Evolutionary conservation across 1,140 invertebrate genomes (phyloP), one percentile per base, ranked within the genome.

Genomic region (Propsilocerus akamusi): DNA sequence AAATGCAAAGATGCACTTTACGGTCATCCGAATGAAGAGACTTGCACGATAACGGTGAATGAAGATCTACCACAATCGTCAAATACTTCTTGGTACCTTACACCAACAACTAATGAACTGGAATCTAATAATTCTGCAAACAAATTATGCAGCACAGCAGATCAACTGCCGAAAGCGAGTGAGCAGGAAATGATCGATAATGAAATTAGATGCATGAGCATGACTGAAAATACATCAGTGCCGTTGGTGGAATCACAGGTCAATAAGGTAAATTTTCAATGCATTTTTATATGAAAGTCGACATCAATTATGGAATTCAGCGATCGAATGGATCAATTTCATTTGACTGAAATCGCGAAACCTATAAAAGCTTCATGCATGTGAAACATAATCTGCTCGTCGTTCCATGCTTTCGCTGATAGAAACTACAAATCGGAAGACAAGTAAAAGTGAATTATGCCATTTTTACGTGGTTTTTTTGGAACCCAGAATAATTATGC

Each of bases 1-100:
- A 70, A 67, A 57, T 72, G 69, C 54, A 71, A 66, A 58, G 64
- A 68, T 53, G 68, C 60, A 11, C 54, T 70, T 55, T 61, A 53
- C 59, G 66, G 53, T 60, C 58, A 59, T 49, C 55, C 55, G 48
- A 46, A 12, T 26, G 24, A 17, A 5, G 48, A 53, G 49, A 50
- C 24, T n/a, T 24, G 49, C 22, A 46, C 32, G 17, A 49, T 23
- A 41, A 48, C 48, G 49, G 55, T 55, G 52, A 28, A 57, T 28
- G 47, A 48, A 53, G 8, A 46, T 3, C 14, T 30, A 28, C 25
- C 49, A 22, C 41, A 52, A 23, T 25, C 28, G 17, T 25, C 25
- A 14, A 49, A 30, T 26, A 34, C 53, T 25, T 52, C 48, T n/a
- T 52, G 49, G 53, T 47, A 51, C 12, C 28, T 51, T 12, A 30